These are phyloP conservation scores for Drosophila nr. perissopoda DNA, from an alignment of 2,888 invertebrate genomes.

Conservation along the genomic window DNA sequence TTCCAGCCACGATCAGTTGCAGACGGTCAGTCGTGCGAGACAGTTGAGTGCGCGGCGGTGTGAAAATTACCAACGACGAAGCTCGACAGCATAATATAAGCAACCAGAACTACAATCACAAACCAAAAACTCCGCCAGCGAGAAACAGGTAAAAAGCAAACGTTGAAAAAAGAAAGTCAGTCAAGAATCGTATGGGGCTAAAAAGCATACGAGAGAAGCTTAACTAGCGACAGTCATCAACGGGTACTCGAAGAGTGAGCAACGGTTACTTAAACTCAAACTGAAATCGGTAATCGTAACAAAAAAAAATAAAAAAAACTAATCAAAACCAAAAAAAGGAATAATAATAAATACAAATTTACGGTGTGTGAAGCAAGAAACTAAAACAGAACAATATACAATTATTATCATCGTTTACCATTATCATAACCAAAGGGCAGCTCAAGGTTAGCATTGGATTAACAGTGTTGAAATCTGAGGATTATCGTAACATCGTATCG, in stretches of 20 bases:
- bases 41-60: conserved; percentile 82
- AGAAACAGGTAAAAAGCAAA: conserved; percentile 68
- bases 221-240: conserved; percentile 78
- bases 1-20: conserved; percentile 81
- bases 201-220: conserved; percentile 82
- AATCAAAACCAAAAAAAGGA: conserved; percentile 20
- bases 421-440: conserved; percentile 41
- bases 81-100: conserved; percentile 53
- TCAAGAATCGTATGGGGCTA: conserved; percentile 67
- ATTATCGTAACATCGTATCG: conserved; percentile 43
- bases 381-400: conserved; percentile 29
- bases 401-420: conserved; percentile 31
- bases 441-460: conserved; percentile 59
- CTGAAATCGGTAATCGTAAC: conserved; percentile 48
- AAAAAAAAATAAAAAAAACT: conserved; percentile 5
- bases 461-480: conserved; percentile 56
- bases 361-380: conserved; percentile 53
- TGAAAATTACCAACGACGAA: conserved; percentile 66
- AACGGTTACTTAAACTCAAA: conserved; percentile 49
- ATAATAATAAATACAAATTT: conserved; percentile 1
- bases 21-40: conserved; percentile 82
- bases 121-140: conserved; percentile 67
- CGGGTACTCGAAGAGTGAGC: conserved; percentile 73
- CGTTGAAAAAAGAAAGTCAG: conserved; percentile 68
- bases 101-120: conserved; percentile 57